A percentile compares a stretch with the other conserved stretches of the same genome.
These are phyloP conservation scores for Pararge aegeria DNA, from an alignment of 1,140 invertebrate species.

Conservation along the genomic window DNA sequence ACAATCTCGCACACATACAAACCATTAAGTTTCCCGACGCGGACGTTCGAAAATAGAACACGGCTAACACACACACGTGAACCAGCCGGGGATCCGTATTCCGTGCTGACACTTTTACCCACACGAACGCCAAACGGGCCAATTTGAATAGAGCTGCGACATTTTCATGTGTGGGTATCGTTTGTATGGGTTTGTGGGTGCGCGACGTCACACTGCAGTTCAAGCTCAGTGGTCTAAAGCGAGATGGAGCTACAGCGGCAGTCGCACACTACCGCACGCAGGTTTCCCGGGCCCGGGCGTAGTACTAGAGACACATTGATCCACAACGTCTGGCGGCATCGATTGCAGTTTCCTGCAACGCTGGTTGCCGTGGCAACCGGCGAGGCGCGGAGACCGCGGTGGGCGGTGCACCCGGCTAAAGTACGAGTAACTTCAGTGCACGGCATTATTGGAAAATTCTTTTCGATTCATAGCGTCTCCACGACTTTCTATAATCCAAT, in stretches of 20 bases:
- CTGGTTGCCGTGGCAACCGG: conserved; percentile 65
- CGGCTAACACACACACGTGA: conserved; percentile 40
- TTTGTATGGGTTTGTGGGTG: conserved; percentile 25
- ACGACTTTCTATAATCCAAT: not conserved
- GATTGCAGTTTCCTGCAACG: conserved; percentile 78
- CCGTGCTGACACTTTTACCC: not conserved
- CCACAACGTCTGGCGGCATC: conserved; percentile 77
- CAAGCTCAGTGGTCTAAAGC: conserved; percentile 42
- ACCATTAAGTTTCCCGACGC: conserved; percentile 62
- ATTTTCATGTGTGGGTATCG: conserved; percentile 24
- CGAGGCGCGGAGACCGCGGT: conserved; percentile 36
- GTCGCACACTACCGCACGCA: conserved; percentile 48
- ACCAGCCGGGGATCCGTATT: conserved; percentile 8
- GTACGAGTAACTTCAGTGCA: conserved; percentile 54
- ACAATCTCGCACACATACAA: conserved; percentile 58
- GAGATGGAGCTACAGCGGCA: conserved; percentile 36
- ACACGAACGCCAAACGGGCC: conserved; percentile 21
- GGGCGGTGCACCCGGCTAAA: conserved; percentile 50
- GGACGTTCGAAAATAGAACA: conserved; percentile 45
- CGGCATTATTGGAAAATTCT: conserved; percentile 60
- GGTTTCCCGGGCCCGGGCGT: conserved; percentile 71
- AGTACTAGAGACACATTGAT: conserved; percentile 80
- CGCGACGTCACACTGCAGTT: conserved; percentile 36
- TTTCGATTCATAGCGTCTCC: not conserved
- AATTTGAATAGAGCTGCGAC: conserved; percentile 39